Evolutionary conservation across 92 coral and sea anemone genomes (phyloP).

Genomic region (Zoanthus sociatus): DNA sequence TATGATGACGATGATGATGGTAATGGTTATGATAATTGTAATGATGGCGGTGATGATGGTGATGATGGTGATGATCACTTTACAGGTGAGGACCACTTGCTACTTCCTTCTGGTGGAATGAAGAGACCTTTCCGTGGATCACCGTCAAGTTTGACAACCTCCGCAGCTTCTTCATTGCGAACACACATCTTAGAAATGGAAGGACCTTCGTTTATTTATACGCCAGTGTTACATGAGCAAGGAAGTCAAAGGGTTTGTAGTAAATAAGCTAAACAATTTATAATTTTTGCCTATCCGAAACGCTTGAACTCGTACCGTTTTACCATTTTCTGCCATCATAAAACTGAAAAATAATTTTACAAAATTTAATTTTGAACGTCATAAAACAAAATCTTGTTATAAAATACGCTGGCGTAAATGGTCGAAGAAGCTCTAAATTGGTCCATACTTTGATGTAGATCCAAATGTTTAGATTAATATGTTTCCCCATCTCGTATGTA

Average conservation of each 20-base stretch:
- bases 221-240: slow-evolving; percentile 71
- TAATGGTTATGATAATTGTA: not conserved
- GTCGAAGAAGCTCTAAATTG: no score
- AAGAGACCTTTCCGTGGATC: slow-evolving; percentile 56
- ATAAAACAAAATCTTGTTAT: no score
- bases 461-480: no score
- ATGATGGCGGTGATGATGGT: not conserved
- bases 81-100: slow-evolving; percentile 72
- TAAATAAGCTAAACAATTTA: not conserved
- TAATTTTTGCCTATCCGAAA: no score
- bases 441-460: no score
- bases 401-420: no score
- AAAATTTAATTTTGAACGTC: no score
- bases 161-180: slow-evolving; percentile 78
- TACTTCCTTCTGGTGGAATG: slow-evolving; percentile 57
- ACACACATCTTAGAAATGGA: slow-evolving; percentile 83
- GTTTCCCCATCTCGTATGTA: no score
- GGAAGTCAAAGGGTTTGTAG: slow-evolving; percentile 65
- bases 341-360: no score
- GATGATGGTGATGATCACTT: not conserved
- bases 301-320: no score
- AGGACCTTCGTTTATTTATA: slow-evolving; percentile 73
- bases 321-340: no score
- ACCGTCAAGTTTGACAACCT: slow-evolving; percentile 59
- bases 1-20: not conserved